Evolutionary conservation across 2,888 invertebrate genomes (phyloP), one percentile per base, ranked within the genome.

Genomic region (Oxytorus armatus): DNA sequence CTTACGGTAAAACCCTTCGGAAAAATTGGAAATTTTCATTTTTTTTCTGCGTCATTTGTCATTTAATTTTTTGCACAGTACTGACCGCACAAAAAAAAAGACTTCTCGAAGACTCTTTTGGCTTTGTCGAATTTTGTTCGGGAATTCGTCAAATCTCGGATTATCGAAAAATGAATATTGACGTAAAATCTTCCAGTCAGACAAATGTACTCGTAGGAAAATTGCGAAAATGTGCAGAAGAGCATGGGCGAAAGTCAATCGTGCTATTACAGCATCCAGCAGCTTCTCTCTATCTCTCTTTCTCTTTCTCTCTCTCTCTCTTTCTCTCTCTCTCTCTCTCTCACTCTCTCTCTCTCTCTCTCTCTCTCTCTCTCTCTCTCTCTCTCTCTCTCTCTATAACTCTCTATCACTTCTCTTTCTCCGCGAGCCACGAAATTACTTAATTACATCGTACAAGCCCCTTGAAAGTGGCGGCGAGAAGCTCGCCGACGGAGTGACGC

Each of bases 401-500:
- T 47, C 55, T 36, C 47, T n/a, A 14, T 10, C 53, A 47, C 57
- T 51, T n/a, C 8, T 55, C 53, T 70, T 18, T 72, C 63, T 74
- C 25, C 68, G 44, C 55, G 47, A 39, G 73, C 78, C 68, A 61
- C 73, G 68, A 78, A 78, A 78, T 78, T 78, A 78, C 78, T 78
- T 78, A 78, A 78, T 78, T 78, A 78, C 73, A 74, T 66, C 74
- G 68, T 68, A 74, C 61, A 68, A 57, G 69, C 59, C 66, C 65
- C 59, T 53, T 73, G 65, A 77, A 78, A 78, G 78, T 78, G 66
- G 78, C 73, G 78, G n/a, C n/a, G n/a, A n/a, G n/a, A n/a, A 77
- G 77, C 72, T 61, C 66, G 78, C 66, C 72, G 77, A 66, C 72
- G 51, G 72, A 77, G 72, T 72, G 72, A 77, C 72, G 72, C 39